Evolutionary conservation across 64 coral and sea anemone genomes (phyloP).

Genomic region (Montipora foliosa): DNA sequence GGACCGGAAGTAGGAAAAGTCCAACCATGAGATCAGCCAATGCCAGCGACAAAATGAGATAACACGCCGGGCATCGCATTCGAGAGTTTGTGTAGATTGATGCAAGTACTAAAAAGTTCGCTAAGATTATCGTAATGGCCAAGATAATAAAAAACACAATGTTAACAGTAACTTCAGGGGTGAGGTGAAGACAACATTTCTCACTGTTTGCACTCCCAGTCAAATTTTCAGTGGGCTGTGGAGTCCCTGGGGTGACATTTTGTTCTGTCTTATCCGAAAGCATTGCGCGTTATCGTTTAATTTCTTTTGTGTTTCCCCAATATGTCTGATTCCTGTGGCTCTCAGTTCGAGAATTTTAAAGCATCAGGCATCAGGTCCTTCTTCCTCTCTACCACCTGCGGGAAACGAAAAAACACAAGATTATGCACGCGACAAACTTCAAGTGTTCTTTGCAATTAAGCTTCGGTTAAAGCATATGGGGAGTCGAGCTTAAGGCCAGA

Average conservation of each 20-base stretch:
- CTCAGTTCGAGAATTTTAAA: no score
- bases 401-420: no score
- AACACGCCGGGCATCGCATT: slow-evolving; percentile 29
- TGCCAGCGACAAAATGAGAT: slow-evolving; percentile 60
- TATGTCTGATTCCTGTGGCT: not conserved
- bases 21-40: slow-evolving; percentile 72
- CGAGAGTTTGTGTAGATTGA: slow-evolving; percentile 38
- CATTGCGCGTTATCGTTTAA: not conserved
- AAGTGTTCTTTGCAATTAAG: no score
- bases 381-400: no score
- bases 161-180: slow-evolving; percentile 15
- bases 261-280: no score
- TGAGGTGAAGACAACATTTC: not conserved
- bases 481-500: no score
- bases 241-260: not conserved
- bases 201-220: not conserved
- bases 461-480: no score
- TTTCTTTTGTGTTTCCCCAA: not conserved
- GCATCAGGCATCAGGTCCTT: no score
- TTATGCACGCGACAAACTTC: no score
- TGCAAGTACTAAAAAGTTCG: slow-evolving; percentile 58
- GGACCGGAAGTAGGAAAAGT: slow-evolving; percentile 44
- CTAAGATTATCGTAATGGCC: slow-evolving; percentile 35
- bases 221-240: not conserved
- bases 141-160: slow-evolving; percentile 53